Percentiles rank a stretch among this genome's conserved stretches.
Evolutionary conservation across 2,888 invertebrate species (phyloP).

Genomic region (Drosophila cognata): DNA sequence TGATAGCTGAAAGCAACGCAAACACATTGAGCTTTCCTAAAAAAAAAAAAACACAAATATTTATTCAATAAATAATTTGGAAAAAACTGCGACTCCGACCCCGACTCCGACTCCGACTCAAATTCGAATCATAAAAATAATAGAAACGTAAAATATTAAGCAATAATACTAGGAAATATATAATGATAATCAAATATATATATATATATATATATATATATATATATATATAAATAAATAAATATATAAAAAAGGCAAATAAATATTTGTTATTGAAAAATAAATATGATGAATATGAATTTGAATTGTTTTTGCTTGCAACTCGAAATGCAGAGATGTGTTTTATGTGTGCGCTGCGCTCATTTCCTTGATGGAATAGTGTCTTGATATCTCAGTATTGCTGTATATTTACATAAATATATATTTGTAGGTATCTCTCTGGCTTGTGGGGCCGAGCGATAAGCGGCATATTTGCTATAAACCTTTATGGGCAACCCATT

Average conservation of each 20-base stretch:
- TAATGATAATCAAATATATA: neutral
- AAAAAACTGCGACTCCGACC: neutral
- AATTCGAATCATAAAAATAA: neutral
- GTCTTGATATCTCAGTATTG: constrained; percentile 10
- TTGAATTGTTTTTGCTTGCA: neutral
- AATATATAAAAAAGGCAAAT: too few relatives aligned
- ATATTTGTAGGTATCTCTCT: constrained; percentile 21
- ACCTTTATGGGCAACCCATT: constrained; percentile 43
- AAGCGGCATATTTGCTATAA: constrained; percentile 63
- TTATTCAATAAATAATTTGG: neutral
- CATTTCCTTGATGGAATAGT: constrained; percentile 57
- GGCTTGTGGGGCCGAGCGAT: constrained; percentile 27
- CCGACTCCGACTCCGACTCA: neutral
- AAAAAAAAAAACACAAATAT: constrained; percentile 1
- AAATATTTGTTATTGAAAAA: neutral
- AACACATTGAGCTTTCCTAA: constrained; percentile 46
- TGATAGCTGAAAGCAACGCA: constrained; percentile 44
- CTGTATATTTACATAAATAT: constrained; percentile 26
- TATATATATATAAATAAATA: too few relatives aligned
- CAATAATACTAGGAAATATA: neutral
- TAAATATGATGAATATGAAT: neutral
- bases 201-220: too few relatives aligned
- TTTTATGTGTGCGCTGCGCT: constrained; percentile 27
- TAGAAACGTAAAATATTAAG: neutral
- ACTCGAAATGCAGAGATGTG: neutral